These are phyloP conservation scores for Cremastinae sp. DNA, from an alignment of 2,888 invertebrate species.

Conservation along the genomic window DNA sequence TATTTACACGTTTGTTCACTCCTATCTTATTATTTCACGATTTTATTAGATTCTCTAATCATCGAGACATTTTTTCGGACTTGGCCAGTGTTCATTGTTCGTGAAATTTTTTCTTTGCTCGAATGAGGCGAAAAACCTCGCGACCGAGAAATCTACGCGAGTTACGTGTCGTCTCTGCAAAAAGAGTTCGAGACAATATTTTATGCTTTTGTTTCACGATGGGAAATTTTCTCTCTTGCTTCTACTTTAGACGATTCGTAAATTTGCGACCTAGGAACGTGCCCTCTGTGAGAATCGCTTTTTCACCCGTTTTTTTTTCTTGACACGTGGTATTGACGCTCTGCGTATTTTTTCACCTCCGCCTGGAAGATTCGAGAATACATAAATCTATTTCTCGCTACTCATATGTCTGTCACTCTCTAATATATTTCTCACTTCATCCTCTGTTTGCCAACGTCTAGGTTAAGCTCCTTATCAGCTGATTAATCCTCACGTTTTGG, in stretches of 20 bases:
- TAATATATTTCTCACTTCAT: too few species aligned
- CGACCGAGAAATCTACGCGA: constrained; percentile 34
- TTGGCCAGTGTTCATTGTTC: not conserved
- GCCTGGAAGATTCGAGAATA: not conserved
- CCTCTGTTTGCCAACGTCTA: not conserved
- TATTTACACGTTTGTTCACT: constrained; percentile 68
- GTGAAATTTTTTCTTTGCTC: constrained; percentile 19
- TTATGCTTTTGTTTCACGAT: constrained; percentile 29
- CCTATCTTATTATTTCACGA: constrained; percentile 20
- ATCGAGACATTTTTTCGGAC: constrained; percentile 35
- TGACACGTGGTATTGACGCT: not conserved
- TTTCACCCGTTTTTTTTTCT: constrained; percentile 7
- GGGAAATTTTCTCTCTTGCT: constrained; percentile 8
- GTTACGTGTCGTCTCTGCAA: constrained; percentile 33
- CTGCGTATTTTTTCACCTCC: not conserved
- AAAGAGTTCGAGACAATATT: not conserved
- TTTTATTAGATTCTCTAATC: constrained; percentile 29
- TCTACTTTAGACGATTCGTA: not conserved
- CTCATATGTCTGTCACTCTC: not conserved
- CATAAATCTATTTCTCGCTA: not conserved
- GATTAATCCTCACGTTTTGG: not conserved
- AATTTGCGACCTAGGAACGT: too few species aligned
- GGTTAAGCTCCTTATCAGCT: too few species aligned
- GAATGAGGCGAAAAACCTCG: constrained; percentile 8
- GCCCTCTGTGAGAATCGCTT: too few species aligned